Evolutionary conservation across 2,797 vertebrate species (phyloP), one percentile per base, ranked within the genome.

Genomic region (Knipowitschia caucasica): DNA sequence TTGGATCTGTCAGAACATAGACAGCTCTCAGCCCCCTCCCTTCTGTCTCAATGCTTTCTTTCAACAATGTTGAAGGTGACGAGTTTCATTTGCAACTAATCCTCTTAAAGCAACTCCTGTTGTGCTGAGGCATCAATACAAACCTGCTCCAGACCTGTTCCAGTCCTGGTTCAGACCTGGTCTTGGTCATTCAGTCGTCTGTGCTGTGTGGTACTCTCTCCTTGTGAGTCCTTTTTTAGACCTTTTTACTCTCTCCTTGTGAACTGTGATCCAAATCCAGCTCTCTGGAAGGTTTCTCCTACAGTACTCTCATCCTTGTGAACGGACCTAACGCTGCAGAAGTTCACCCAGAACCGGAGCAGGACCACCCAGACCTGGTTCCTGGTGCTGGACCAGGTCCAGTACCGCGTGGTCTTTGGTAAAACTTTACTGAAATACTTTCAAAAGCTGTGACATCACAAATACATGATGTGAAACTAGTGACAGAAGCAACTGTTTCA

Each of bases 381-480:
- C 49, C 56, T 97, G 34, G 87, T 53, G 25, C 74, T 95, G 83
- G 91, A 92, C 58, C 92, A 88, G 2, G 74, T 63, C 1, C 93
- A 95, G 75, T 89, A 79, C 46, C 88, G 94, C 77, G 80, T 98
- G 39, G 94, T 98, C 1, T 81, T 98, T 29, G 96, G 95, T 98
- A 85, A 89, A 91, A 5, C 17, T 39, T n/a, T n/a, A n/a, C n/a
- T n/a, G n/a, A n/a, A n/a, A n/a, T n/a, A n/a, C n/a, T n/a, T n/a
- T n/a, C n/a, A n/a, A n/a, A n/a, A n/a, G n/a, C n/a, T n/a, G n/a
- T n/a, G n/a, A n/a, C n/a, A n/a, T n/a, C n/a, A n/a, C n/a, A n/a
- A n/a, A n/a, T n/a, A n/a, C n/a, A n/a, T n/a, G n/a, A n/a, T n/a
- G n/a, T n/a, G n/a, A n/a, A n/a, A n/a, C n/a, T n/a, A n/a, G n/a